phyloP scores from a whole-genome alignment of 2,113 vertebrate genomes.

The Thomomys bottae region DNA sequence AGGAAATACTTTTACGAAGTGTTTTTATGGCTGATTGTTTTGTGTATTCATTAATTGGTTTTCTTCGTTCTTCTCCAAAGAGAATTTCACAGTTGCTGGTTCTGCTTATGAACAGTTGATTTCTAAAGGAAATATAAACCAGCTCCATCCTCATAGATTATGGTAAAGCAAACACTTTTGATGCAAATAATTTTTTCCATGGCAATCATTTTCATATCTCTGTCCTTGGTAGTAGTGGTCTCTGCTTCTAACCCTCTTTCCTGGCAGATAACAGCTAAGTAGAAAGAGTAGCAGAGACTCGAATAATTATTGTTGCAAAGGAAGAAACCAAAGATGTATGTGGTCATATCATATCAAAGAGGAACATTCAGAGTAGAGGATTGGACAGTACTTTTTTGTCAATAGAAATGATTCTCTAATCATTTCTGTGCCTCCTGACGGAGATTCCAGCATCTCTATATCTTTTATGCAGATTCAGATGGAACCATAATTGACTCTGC shows the following conservation, averaged over 20 bases:
- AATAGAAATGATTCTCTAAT: not conserved
- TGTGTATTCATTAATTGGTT: slow-evolving; percentile 63
- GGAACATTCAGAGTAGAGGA: not conserved
- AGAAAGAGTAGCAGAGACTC: not conserved
- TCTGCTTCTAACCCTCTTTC: not conserved
- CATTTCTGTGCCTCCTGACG: not conserved
- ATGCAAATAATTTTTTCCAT: slow-evolving; percentile 19
- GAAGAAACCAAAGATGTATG: not conserved
- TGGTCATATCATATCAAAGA: not conserved
- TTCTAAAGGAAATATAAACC: slow-evolving; percentile 55
- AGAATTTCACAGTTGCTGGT: slow-evolving; percentile 64
- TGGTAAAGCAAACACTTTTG: slow-evolving; percentile 14
- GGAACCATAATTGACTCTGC: not conserved
- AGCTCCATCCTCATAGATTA: slow-evolving; percentile 11
- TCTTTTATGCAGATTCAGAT: not conserved
- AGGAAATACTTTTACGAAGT: slow-evolving; percentile 27
- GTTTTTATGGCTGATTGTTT: slow-evolving; percentile 30
- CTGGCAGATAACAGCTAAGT: not conserved
- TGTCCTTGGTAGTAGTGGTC: not conserved
- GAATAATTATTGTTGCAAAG: not conserved
- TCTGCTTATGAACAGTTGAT: slow-evolving; percentile 50
- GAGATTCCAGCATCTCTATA: not conserved
- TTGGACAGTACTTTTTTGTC: not conserved
- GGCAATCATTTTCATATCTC: not conserved
- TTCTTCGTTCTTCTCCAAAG: slow-evolving; percentile 60